Percentiles rank a stretch among this genome's conserved stretches.
Evolutionary conservation across 1,140 invertebrate genomes (phyloP).

Genomic region (Saccostrea echinata): DNA sequence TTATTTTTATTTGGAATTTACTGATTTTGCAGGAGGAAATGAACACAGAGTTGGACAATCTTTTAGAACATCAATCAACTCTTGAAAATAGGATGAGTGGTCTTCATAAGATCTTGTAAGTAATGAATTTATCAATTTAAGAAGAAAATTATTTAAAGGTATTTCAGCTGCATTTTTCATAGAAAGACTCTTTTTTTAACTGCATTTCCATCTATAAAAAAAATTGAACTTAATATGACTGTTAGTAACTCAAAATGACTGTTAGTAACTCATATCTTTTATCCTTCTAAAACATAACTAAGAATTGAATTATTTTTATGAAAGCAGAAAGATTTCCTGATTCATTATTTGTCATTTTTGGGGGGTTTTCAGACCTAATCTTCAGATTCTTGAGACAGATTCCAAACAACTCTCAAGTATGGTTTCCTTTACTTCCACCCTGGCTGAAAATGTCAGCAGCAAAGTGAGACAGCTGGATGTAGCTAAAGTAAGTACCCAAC

Average conservation of each 20-base stretch:
- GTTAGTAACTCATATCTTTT: no score
- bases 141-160: no score
- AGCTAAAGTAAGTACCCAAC: conserved; percentile 89
- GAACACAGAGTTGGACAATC: conserved; percentile 83
- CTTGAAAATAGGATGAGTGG: conserved; percentile 86
- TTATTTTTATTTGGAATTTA: conserved; percentile 18
- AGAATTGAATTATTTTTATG: no score
- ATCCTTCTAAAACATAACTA: no score
- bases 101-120: conserved; percentile 81
- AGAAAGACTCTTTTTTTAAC: no score
- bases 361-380: conserved; percentile 82
- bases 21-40: conserved; percentile 81
- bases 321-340: no score
- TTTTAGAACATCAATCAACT: conserved; percentile 83
- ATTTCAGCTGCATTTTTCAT: background rate
- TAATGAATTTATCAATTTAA: conserved; percentile 20
- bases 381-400: conserved; percentile 86
- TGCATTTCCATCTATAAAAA: no score
- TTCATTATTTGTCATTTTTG: no score
- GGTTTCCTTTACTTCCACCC: conserved; percentile 88
- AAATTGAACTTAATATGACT: no score
- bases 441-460: conserved; percentile 96
- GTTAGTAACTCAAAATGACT: no score
- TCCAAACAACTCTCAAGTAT: conserved; percentile 83
- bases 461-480: conserved; percentile 97